Conservation (phyloP, 2,113 vertebrate species). For the Microtus pennsylvanicus region DNA sequence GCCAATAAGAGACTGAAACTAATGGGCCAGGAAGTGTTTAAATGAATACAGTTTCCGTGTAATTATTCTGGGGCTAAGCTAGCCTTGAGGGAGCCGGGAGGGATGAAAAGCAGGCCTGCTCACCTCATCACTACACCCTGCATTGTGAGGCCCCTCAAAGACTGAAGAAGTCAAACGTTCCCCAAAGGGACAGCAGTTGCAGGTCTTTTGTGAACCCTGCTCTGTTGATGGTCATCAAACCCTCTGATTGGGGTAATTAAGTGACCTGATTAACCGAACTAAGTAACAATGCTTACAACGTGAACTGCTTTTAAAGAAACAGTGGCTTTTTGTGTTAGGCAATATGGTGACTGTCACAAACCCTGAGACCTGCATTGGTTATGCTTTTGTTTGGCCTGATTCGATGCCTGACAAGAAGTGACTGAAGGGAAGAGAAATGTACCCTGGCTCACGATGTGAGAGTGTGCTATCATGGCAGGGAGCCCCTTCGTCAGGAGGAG, state of each 20-base stretch:
- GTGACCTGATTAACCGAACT: not conserved
- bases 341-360: not conserved
- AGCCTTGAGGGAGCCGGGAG: no score
- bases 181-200: not conserved
- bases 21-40: no score
- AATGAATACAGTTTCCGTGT: no score
- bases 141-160: not conserved
- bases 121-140: no score
- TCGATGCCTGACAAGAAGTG: not conserved
- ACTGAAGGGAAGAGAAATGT: not conserved
- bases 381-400: not conserved
- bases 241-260: not conserved
- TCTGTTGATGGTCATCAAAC: not conserved
- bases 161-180: no score
- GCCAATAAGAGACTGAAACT: no score
- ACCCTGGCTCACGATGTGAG: not conserved
- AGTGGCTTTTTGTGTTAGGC: not conserved
- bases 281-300: not conserved
- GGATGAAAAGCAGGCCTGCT: no score
- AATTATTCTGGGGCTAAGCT: no score
- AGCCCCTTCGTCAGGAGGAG: not conserved
- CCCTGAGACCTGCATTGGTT: not conserved
- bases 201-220: not conserved
- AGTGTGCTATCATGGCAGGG: not conserved
- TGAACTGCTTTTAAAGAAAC: not conserved